Evolutionary conservation across 2,113 vertebrate genomes (phyloP).

Genomic region (Seriola quinqueradiata): DNA sequence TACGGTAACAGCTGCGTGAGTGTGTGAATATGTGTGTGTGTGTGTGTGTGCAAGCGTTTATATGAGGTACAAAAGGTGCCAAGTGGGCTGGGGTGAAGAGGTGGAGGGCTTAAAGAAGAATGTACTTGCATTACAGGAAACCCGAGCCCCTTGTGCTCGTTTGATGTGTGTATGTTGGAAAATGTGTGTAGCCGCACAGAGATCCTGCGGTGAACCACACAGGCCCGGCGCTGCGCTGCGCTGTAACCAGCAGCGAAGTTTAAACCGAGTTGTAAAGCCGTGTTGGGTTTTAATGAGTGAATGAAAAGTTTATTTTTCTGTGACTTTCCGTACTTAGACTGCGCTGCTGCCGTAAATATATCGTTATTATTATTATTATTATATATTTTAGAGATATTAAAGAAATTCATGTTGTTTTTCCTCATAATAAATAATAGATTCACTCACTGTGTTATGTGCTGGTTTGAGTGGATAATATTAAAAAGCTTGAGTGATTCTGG

Average conservation of each 20-base stretch:
- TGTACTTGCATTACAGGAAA: conserved; percentile 45
- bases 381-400: not conserved
- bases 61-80: conserved; percentile 20
- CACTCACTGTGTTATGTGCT: not conserved
- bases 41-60: conserved; percentile 1
- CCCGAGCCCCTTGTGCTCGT: conserved; percentile 1
- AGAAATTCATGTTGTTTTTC: not conserved
- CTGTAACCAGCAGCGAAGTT: conserved; percentile 7
- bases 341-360: not conserved
- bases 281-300: not conserved
- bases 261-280: not conserved
- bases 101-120: conserved; percentile 28
- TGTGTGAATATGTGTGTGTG: conserved; percentile 37
- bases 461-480: not conserved
- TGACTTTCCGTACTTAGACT: not conserved
- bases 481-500: not conserved
- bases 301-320: not conserved
- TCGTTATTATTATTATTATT: too few species aligned
- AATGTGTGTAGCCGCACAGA: not conserved
- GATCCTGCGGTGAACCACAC: too few species aligned
- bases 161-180: conserved; percentile 4
- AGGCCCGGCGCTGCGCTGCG: not conserved
- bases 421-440: not conserved
- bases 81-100: conserved; percentile 16
- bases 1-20: conserved; percentile 59